Base-by-base conservation (phyloP, 2,113 vertebrate genomes). In the Corydoras sp. region DNA sequence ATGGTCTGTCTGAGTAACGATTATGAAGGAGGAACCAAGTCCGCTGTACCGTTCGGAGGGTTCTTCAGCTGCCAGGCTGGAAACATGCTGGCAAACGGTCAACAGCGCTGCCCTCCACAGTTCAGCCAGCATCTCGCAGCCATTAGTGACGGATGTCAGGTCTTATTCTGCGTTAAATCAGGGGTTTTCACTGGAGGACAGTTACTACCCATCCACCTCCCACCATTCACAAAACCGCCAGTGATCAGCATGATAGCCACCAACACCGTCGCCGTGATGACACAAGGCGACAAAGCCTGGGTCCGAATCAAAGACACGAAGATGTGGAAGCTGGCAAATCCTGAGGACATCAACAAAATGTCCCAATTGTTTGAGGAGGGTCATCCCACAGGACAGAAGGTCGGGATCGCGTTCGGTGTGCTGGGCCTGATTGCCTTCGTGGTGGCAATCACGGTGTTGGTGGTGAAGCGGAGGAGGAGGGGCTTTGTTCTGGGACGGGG, bases 91-190 rank as follows among this genome's bases (percentile, higher is more conserved):
- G 86, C 79, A 0, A 76, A 58, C 0, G 30, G 10, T 53, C 82
- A 85, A 18, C 14, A 68, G 29, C 92, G 82, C 35, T 96, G 95
- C 64, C 92, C 95, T 0, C 79, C 81, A 0, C 88, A 90, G 62
- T 96, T 93, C 77, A 96, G 93, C 64, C 93, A 94, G 76, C 93
- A 97, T 75, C 79, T 91, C 0, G 92, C 92, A 0, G 63, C 90
- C 49, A 91, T 97, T 80, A 95, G 91, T 0, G 91, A 96, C 0
- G 92, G 93, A 0, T 97, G 94, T 79, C 90, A 95, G 84, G 85
- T 98, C 15, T 86, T 93, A 14, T 95, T 92, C 74, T 97, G 95
- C 0, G 83, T 93, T 49, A 86, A 86, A 73, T 89, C 93, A 0
- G 90, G 89, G 1, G 12, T 91, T 48, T 91, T 96, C 71, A 93